Percentiles rank a stretch among this genome's conserved stretches.
These are phyloP conservation scores for Toxotes jaculatrix DNA, from an alignment of 2,113 vertebrate species.

Conservation along the genomic window DNA sequence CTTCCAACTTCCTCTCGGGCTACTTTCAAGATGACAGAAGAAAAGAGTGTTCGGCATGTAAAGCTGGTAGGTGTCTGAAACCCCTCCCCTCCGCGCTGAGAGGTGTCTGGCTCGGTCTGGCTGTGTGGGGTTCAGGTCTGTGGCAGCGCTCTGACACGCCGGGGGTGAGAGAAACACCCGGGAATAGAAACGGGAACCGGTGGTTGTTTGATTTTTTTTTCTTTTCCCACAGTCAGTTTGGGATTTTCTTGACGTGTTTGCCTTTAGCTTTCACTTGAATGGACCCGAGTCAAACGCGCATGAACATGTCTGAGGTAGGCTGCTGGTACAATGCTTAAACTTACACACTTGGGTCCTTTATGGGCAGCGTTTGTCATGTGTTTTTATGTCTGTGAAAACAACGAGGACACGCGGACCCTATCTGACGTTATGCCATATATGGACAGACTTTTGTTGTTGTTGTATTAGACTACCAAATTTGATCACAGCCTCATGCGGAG, in stretches of 20 bases:
- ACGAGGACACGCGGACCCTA: background rate
- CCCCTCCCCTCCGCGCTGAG: slow-evolving; percentile 50
- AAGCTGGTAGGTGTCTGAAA: slow-evolving; percentile 85
- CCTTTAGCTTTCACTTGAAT: slow-evolving; percentile 26
- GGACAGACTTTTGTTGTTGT: background rate
- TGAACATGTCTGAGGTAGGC: slow-evolving; percentile 53
- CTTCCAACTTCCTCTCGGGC: slow-evolving; percentile 64
- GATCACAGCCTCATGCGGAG: background rate
- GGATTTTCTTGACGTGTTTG: slow-evolving; percentile 42
- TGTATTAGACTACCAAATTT: background rate
- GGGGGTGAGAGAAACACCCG: slow-evolving; percentile 21
- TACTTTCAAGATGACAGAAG: slow-evolving; percentile 85
- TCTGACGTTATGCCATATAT: background rate
- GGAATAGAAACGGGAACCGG: slow-evolving; percentile 36
- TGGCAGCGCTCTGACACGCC: slow-evolving; percentile 30
- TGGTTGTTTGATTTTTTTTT: slow-evolving; percentile 5
- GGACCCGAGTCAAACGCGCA: slow-evolving; percentile 27
- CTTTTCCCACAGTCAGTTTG: background rate
- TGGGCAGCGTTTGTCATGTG: background rate
- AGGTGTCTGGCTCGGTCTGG: slow-evolving; percentile 56
- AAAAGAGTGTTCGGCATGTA: slow-evolving; percentile 77
- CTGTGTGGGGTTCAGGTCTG: slow-evolving; percentile 34
- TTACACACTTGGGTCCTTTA: slow-evolving; percentile 14
- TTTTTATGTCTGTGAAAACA: background rate
- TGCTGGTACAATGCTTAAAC: slow-evolving; percentile 38